phyloP scores from a whole-genome alignment of 1,140 invertebrate genomes.

The Cylas formicarius region DNA sequence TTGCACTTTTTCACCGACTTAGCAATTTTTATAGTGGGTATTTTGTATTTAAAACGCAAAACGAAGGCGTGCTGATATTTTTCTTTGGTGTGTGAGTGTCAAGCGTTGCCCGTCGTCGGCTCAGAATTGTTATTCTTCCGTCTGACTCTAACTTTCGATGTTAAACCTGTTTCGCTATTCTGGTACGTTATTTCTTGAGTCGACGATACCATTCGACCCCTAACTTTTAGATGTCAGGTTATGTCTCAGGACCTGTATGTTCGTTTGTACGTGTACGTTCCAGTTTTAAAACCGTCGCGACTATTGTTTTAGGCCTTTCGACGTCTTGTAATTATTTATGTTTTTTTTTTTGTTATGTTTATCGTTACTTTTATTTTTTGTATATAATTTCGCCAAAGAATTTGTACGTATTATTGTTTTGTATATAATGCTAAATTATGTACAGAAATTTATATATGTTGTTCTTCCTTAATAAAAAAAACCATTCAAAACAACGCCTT shows the following conservation, averaged over 20 bases:
- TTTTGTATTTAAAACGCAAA: no score
- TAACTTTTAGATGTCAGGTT: no score
- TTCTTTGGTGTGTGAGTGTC: no score
- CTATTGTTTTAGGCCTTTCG: constrained; percentile 1
- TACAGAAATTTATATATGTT: constrained; percentile 44
- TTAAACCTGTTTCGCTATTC: no score
- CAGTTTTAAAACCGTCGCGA: background rate
- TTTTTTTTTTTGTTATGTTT: constrained; percentile 29
- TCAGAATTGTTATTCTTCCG: no score
- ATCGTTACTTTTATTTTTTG: constrained; percentile 32
- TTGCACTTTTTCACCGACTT: constrained; percentile 13
- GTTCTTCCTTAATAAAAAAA: constrained; percentile 39
- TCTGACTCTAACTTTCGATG: no score
- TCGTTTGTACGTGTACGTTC: no score
- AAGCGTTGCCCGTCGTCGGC: no score
- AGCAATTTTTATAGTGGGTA: background rate
- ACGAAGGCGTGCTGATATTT: constrained; percentile 30
- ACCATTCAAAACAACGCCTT: no score
- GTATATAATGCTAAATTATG: constrained; percentile 38
- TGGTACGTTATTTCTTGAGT: no score
- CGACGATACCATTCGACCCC: no score
- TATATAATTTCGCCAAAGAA: constrained; percentile 43
- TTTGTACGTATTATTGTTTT: constrained; percentile 36
- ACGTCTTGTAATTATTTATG: constrained; percentile 12
- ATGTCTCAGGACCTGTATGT: no score